A percentile compares a stretch with the other conserved stretches of the same genome.
Conservation (phyloP, 2,113 vertebrate species). For the Steatornis caripensis region DNA sequence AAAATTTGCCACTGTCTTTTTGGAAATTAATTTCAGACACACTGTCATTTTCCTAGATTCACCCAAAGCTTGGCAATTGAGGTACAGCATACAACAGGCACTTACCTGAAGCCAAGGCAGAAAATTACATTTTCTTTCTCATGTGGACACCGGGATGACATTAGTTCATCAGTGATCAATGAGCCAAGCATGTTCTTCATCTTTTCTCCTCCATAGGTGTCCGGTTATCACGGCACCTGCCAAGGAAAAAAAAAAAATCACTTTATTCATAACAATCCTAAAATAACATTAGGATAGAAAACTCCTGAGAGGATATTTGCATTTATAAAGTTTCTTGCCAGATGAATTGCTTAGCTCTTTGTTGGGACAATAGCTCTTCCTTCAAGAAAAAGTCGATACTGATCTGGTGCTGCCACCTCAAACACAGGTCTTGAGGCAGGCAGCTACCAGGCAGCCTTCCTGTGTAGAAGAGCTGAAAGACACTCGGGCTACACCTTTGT, state of each 20-base stretch:
- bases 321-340: neutral
- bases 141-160: neutral
- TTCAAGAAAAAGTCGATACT: neutral
- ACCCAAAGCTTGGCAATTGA: neutral
- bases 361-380: neutral
- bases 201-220: neutral
- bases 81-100: neutral
- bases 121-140: neutral
- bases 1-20: neutral
- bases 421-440: neutral
- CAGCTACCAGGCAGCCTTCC: neutral
- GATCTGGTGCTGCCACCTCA: neutral
- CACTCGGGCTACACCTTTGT: neutral
- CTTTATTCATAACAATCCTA: neutral
- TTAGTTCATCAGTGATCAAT: neutral
- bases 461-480: neutral
- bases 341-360: neutral
- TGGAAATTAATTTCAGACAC: neutral
- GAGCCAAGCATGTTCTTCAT: neutral
- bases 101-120: neutral
- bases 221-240: neutral
- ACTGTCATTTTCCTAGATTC: neutral
- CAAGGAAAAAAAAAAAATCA: neutral
- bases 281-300: neutral
- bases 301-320: neutral